phyloP scores from a whole-genome alignment of 2,888 invertebrate genomes.

The Automeris io region DNA sequence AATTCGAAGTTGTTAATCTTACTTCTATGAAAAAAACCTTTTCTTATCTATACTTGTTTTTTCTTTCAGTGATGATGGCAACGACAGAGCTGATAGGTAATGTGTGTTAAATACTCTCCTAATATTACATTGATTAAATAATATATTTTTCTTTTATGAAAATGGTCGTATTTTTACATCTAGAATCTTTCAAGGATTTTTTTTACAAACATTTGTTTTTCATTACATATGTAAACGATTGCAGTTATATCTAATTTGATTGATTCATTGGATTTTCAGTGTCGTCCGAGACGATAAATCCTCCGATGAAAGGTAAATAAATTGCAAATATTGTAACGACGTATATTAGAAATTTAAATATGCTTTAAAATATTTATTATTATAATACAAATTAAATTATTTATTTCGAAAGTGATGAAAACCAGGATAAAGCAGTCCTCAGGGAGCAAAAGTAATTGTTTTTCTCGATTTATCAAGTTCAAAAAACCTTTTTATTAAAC shows the following conservation, averaged over 20 bases:
- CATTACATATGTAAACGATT: background rate
- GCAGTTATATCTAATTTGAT: background rate
- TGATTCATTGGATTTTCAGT: background rate
- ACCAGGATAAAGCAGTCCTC: constrained; percentile 14
- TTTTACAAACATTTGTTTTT: background rate
- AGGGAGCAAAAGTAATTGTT: constrained; percentile 22
- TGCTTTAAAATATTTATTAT: background rate
- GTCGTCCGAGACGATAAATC: background rate
- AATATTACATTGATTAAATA: background rate
- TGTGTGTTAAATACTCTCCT: background rate
- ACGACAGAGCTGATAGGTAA: constrained; percentile 12
- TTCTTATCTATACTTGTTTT: background rate
- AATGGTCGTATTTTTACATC: background rate
- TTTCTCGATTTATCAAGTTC: background rate
- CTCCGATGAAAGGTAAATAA: constrained; percentile 5
- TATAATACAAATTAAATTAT: background rate
- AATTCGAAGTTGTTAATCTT: background rate
- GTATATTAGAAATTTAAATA: background rate
- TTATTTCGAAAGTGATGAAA: constrained; percentile 18
- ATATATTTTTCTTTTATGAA: background rate
- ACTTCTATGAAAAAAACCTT: background rate
- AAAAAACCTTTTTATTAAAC: no score
- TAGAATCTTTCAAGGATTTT: background rate
- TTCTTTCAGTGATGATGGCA: constrained; percentile 18
- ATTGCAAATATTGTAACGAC: background rate